Evolutionary conservation across 2,113 vertebrate genomes (phyloP).

Genomic region (Scopus umbretta): DNA sequence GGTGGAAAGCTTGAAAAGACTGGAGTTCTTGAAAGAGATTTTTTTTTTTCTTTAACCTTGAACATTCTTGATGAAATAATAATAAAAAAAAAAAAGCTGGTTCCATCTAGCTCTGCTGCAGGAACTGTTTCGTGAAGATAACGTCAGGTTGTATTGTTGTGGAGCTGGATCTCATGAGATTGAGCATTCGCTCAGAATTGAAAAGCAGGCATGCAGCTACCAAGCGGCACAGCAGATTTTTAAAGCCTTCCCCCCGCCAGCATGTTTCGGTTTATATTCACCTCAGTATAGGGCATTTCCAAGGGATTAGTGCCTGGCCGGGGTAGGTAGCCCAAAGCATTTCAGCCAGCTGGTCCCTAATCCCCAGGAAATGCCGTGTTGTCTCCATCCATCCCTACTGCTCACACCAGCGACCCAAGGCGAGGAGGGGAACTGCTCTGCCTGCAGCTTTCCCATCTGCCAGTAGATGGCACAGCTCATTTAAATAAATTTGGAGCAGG

Average conservation of each 20-base stretch:
- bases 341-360: constrained; percentile 38
- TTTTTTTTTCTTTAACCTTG: neutral
- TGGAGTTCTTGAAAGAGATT: neutral
- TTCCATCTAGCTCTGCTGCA: neutral
- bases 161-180: constrained; percentile 34
- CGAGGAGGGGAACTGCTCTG: neutral
- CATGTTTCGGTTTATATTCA: neutral
- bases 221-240: neutral
- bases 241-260: neutral
- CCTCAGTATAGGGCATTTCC: constrained; percentile 19
- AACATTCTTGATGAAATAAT: neutral
- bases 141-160: constrained; percentile 32
- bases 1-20: neutral
- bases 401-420: neutral
- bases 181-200: neutral
- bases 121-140: constrained; percentile 49
- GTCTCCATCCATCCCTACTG: constrained; percentile 24
- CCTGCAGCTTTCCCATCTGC: constrained; percentile 9
- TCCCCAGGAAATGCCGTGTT: constrained; percentile 57
- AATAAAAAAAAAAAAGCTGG: neutral
- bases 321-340: constrained; percentile 33
- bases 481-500: constrained; percentile 8
- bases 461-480: constrained; percentile 63
- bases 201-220: neutral
- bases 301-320: constrained; percentile 41